Conservation (phyloP, 2,888 invertebrate species). For the Lepidochrysops patricia region DNA sequence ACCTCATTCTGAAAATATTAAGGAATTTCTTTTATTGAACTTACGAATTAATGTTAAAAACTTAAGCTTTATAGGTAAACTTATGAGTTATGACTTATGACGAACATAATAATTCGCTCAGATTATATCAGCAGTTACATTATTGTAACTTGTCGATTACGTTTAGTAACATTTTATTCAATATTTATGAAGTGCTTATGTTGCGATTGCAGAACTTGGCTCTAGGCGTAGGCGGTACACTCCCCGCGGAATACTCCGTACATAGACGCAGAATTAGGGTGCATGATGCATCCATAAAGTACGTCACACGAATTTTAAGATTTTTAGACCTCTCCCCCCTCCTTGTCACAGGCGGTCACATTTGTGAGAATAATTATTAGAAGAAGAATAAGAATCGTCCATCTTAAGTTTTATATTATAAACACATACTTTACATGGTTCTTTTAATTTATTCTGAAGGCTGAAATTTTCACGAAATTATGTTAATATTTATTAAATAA, state of each 20-base stretch:
- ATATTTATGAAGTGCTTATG: slow-evolving; percentile 9
- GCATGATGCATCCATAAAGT: no score
- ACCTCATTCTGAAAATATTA: no score
- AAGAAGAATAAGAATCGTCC: no score
- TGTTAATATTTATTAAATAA: no score
- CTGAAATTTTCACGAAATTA: no score
- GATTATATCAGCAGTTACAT: not conserved
- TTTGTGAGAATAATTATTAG: no score
- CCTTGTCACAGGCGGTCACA: no score
- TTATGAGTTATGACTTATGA: not conserved
- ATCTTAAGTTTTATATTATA: not conserved
- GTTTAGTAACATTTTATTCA: slow-evolving; percentile 7
- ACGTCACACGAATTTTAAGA: no score
- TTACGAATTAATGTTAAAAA: no score
- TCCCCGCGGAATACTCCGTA: not conserved
- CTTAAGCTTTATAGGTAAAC: no score
- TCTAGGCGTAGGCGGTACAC: not conserved
- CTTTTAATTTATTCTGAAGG: not conserved
- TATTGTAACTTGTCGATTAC: not conserved
- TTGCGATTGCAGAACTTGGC: slow-evolving; percentile 8
- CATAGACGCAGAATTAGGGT: not conserved
- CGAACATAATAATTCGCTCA: not conserved
- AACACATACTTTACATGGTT: not conserved
- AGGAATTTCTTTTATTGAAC: no score
- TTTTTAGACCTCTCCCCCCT: no score